Evolutionary conservation across 2,797 vertebrate species (phyloP).

Genomic region (Ctenochaetus hawaiiensis): DNA sequence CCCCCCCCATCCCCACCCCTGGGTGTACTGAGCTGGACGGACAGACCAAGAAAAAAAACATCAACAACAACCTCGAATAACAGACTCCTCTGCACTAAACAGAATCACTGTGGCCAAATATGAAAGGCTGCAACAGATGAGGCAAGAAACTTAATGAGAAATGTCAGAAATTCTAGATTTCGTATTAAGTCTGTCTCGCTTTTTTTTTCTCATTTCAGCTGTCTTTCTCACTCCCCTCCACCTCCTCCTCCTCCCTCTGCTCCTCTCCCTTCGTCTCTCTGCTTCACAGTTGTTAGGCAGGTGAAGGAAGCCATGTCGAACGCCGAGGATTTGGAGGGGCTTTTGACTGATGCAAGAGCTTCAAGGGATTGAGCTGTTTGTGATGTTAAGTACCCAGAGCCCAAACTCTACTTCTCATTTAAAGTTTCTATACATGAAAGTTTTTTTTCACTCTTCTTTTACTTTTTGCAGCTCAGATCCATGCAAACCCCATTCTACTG

Average conservation of each 20-base stretch:
- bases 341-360: slow-evolving; percentile 75
- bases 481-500: slow-evolving; percentile 37
- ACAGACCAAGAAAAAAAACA: slow-evolving; percentile 7
- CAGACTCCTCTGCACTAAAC: slow-evolving; percentile 8
- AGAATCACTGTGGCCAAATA: slow-evolving; percentile 22
- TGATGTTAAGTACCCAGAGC: slow-evolving; percentile 66
- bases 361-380: slow-evolving; percentile 74
- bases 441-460: slow-evolving; percentile 28
- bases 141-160: slow-evolving; percentile 27
- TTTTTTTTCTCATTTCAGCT: neutral
- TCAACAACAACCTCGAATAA: too few relatives aligned
- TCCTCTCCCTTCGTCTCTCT: slow-evolving; percentile 23
- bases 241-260: neutral
- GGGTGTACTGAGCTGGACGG: slow-evolving; percentile 18
- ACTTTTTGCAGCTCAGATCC: neutral
- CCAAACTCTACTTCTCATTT: slow-evolving; percentile 61
- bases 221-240: neutral
- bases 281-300: slow-evolving; percentile 64
- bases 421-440: slow-evolving; percentile 63
- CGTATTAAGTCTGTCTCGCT: slow-evolving; percentile 1
- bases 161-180: slow-evolving; percentile 31
- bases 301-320: slow-evolving; percentile 68
- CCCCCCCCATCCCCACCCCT: too few relatives aligned
- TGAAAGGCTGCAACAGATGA: slow-evolving; percentile 12
- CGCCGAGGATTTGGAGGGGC: slow-evolving; percentile 64